A percentile compares a stretch with the other conserved stretches of the same genome.
These are phyloP conservation scores for Cervus canadensis DNA, from an alignment of 2,113 vertebrate genomes.

Conservation along the genomic window DNA sequence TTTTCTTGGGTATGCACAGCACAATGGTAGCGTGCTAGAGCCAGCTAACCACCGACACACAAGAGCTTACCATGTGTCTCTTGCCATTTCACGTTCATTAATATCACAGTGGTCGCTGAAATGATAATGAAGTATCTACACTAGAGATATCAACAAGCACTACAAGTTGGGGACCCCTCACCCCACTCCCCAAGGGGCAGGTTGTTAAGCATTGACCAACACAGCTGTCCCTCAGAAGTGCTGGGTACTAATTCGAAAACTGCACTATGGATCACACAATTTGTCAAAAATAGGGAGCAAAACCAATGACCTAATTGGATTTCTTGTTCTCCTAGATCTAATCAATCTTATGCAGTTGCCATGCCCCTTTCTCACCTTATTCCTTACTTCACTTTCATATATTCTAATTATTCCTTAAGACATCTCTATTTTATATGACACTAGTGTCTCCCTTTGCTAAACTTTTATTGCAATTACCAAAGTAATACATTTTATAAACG, in stretches of 20 bases:
- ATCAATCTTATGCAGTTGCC: neutral
- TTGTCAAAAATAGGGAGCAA: neutral
- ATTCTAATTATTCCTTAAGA: neutral
- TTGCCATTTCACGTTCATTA: neutral
- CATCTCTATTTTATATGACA: neutral
- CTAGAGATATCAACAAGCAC: neutral
- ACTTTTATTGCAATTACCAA: neutral
- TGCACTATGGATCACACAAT: neutral
- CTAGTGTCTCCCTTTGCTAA: neutral
- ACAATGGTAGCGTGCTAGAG: neutral
- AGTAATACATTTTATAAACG: neutral
- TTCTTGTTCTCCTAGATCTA: neutral
- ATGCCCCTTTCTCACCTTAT: neutral
- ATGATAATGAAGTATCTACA: neutral
- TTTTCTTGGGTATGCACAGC: neutral
- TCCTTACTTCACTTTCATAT: neutral
- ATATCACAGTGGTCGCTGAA: neutral
- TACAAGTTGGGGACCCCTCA: neutral
- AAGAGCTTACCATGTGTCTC: neutral
- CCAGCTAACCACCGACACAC: neutral
- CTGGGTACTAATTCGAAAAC: neutral
- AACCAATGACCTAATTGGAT: neutral
- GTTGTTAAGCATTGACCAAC: neutral
- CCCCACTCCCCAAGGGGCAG: neutral
- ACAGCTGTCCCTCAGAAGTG: neutral